Conservation (phyloP, 2,113 vertebrate species). For the Syngnathus scovelli region DNA sequence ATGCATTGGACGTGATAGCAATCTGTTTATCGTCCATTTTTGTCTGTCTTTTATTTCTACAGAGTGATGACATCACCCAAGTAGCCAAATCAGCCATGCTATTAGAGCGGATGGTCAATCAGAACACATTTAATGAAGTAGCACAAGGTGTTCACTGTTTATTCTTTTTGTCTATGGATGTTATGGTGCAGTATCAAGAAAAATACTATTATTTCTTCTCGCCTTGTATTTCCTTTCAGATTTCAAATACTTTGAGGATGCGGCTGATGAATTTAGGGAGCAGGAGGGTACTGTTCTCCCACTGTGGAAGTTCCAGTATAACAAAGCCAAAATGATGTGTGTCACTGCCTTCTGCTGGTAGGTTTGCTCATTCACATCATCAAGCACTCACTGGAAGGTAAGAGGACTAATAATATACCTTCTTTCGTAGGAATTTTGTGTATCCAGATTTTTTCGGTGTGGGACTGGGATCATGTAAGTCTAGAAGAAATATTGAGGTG, state of each 20-base stretch:
- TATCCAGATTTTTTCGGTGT: constrained; percentile 87
- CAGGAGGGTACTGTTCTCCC: constrained; percentile 86
- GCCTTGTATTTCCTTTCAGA: constrained; percentile 60
- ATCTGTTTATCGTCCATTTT: neutral
- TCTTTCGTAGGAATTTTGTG: constrained; percentile 77
- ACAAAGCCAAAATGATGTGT: constrained; percentile 79
- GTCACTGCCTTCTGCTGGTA: constrained; percentile 95
- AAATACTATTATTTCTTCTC: neutral
- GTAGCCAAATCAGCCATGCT: constrained; percentile 77
- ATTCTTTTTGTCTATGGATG: neutral
- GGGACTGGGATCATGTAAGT: constrained; percentile 93
- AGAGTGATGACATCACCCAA: constrained; percentile 78
- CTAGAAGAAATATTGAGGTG: neutral
- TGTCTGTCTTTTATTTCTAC: constrained; percentile 23
- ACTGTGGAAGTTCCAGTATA: constrained; percentile 87
- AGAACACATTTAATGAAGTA: constrained; percentile 84
- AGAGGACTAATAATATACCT: neutral
- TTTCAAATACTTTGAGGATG: constrained; percentile 90
- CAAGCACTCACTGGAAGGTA: neutral
- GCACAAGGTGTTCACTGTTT: constrained; percentile 78
- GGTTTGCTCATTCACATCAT: constrained; percentile 26
- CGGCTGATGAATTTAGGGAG: constrained; percentile 81
- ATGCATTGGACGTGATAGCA: neutral
- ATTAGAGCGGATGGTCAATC: constrained; percentile 86
- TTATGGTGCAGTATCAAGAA: too few species aligned